These are phyloP conservation scores for Hyppa rectilinea DNA, from an alignment of 2,888 invertebrate species.

Conservation along the genomic window DNA sequence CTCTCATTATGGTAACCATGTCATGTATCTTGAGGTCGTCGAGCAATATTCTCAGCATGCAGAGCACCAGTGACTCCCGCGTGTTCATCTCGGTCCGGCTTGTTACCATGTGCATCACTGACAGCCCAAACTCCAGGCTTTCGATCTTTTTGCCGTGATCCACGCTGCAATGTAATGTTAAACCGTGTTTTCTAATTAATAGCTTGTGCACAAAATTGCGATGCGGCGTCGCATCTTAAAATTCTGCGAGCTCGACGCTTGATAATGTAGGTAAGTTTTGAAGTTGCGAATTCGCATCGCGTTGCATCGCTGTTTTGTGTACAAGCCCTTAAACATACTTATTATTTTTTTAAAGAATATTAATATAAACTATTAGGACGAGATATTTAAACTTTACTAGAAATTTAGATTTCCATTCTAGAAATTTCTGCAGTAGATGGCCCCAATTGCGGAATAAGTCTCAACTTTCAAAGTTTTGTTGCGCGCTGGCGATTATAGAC, in stretches of 20 bases:
- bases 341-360: no score
- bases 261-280: no score
- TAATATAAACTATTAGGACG: no score
- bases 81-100: constrained; percentile 65
- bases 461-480: neutral
- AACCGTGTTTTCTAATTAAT: neutral
- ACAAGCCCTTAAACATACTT: no score
- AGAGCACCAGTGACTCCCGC: constrained; percentile 74
- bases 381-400: no score
- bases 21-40: constrained; percentile 76
- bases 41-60: constrained; percentile 78
- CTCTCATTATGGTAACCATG: constrained; percentile 80
- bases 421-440: neutral
- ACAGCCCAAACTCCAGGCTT: constrained; percentile 77
- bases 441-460: neutral
- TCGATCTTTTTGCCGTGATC: constrained; percentile 77
- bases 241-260: no score
- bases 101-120: constrained; percentile 79
- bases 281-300: no score
- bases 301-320: no score
- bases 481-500: neutral
- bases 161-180: constrained; percentile 68
- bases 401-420: no score
- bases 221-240: no score
- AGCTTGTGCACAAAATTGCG: no score